phyloP scores from a whole-genome alignment of 2,797 vertebrate genomes.

The Mus minutoides region DNA sequence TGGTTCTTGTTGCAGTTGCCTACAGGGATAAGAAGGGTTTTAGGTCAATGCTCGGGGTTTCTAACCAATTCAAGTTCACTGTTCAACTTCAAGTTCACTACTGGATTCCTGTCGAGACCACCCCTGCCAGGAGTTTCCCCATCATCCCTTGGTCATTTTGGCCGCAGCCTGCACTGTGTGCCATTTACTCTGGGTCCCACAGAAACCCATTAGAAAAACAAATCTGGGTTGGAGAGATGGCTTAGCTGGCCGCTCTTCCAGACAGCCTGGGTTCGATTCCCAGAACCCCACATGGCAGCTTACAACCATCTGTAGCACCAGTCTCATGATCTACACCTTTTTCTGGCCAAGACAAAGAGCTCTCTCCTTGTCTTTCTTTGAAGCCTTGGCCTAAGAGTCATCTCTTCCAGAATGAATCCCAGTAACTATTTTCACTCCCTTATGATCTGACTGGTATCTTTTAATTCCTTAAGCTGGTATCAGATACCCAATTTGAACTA shows the following conservation, averaged over 20 bases:
- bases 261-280: background rate
- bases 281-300: background rate
- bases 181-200: background rate
- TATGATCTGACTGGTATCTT: background rate
- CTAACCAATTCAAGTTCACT: background rate
- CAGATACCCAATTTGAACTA: background rate
- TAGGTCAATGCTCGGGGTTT: background rate
- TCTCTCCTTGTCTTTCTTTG: background rate
- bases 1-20: conserved; percentile 91
- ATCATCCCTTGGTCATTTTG: background rate
- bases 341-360: background rate
- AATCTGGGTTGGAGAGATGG: background rate
- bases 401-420: background rate
- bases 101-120: background rate
- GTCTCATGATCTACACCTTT: background rate
- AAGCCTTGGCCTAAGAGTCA: background rate
- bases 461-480: background rate
- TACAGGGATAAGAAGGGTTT: conserved; percentile 78
- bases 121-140: background rate
- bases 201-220: background rate
- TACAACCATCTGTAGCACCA: background rate
- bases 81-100: background rate
- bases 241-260: background rate
- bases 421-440: background rate
- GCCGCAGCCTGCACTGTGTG: background rate